Evolutionary conservation across 1,140 invertebrate species (phyloP).

Genomic region (Eriosoma lanigerum): DNA sequence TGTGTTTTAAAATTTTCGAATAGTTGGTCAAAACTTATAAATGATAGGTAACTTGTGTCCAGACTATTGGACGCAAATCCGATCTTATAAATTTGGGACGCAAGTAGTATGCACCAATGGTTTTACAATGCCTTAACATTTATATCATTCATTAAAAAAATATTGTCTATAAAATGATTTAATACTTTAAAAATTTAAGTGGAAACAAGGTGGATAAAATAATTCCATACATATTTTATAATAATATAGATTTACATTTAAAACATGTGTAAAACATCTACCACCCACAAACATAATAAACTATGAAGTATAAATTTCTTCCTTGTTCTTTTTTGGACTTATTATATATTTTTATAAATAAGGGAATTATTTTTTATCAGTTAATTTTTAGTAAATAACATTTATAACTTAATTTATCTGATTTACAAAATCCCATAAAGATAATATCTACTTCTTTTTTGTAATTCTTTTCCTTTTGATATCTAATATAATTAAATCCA

Average conservation of each 20-base stretch:
- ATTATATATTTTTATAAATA: neutral
- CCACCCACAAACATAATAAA: slow-evolving; percentile 32
- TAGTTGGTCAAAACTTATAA: too few relatives aligned
- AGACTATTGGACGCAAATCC: too few relatives aligned
- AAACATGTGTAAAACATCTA: slow-evolving; percentile 31
- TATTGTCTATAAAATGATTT: too few relatives aligned
- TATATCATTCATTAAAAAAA: too few relatives aligned
- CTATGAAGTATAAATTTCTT: slow-evolving; percentile 16
- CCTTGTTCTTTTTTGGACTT: neutral
- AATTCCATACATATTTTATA: neutral
- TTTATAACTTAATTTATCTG: slow-evolving; percentile 6
- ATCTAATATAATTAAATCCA: slow-evolving; percentile 43
- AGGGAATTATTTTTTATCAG: neutral
- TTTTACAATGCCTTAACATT: too few relatives aligned
- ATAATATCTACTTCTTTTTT: slow-evolving; percentile 5
- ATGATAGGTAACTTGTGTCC: too few relatives aligned
- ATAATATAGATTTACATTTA: neutral
- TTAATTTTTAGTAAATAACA: slow-evolving; percentile 13
- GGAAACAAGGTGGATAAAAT: neutral
- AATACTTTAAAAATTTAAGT: too few relatives aligned
- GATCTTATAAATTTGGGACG: too few relatives aligned
- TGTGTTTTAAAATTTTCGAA: too few relatives aligned
- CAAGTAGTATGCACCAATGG: too few relatives aligned
- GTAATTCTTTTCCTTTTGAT: slow-evolving; percentile 34
- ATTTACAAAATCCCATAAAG: neutral